These are phyloP conservation scores for Sisor rabdophorus DNA, from an alignment of 2,113 vertebrate genomes.

Conservation along the genomic window DNA sequence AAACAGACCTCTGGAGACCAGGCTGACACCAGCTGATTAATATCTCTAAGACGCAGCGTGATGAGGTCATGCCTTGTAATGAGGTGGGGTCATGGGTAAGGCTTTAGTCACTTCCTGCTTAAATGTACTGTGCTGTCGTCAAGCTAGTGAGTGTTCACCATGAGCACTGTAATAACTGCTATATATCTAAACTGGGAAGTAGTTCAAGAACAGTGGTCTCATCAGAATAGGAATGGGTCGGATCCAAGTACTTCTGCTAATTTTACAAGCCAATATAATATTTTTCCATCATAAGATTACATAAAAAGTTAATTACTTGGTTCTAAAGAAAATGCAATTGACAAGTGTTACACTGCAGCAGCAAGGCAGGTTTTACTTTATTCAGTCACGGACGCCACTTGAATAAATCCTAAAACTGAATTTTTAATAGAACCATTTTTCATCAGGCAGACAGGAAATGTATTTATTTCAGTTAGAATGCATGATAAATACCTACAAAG, in stretches of 20 bases:
- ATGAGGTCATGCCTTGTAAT: slow-evolving; percentile 29
- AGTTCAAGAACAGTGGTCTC: neutral
- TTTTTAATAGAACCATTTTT: neutral
- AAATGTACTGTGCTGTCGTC: slow-evolving; percentile 2
- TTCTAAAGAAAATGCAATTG: slow-evolving; percentile 12
- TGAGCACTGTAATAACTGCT: neutral
- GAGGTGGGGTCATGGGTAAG: slow-evolving; percentile 26
- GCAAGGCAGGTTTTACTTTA: neutral
- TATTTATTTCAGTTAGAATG: neutral
- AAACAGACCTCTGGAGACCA: neutral
- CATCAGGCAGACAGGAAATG: neutral
- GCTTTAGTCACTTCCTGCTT: slow-evolving; percentile 23
- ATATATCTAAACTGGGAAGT: neutral
- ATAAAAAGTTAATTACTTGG: neutral
- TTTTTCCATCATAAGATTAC: neutral
- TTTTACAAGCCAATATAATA: neutral
- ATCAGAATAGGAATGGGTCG: neutral
- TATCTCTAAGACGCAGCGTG: neutral
- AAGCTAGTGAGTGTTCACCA: neutral
- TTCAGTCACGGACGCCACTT: neutral
- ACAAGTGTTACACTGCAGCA: neutral
- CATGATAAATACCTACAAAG: neutral
- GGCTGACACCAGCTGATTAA: slow-evolving; percentile 6
- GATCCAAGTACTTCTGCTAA: neutral
- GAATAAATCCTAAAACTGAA: neutral